phyloP scores from a whole-genome alignment of 2,888 invertebrate species.

The Zaprionus lineosus region DNA sequence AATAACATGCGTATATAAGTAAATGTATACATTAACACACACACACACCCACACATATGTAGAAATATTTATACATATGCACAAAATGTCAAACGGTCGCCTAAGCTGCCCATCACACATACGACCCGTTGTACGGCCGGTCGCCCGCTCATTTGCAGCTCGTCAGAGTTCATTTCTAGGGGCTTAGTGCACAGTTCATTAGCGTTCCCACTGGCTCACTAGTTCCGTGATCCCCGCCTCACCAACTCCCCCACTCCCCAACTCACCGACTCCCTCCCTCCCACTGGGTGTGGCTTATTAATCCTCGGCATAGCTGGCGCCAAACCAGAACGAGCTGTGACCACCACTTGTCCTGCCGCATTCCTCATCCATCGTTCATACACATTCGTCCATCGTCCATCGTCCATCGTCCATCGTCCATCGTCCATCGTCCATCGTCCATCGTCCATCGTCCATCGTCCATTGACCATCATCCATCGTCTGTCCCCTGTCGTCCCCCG shows the following conservation, averaged over 20 bases:
- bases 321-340: conserved; percentile 13
- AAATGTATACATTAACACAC: not conserved
- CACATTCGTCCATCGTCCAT: not conserved
- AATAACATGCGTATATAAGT: conserved; percentile 32
- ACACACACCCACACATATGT: too few relatives aligned
- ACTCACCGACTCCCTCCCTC: too few relatives aligned
- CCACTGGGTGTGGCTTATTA: conserved; percentile 68
- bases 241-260: too few relatives aligned
- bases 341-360: not conserved
- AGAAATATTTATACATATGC: conserved; percentile 21
- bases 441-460: not conserved
- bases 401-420: not conserved
- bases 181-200: conserved; percentile 68
- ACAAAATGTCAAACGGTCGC: conserved; percentile 54
- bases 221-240: too few relatives aligned
- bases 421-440: not conserved
- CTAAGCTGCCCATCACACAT: conserved; percentile 62
- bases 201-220: conserved; percentile 54
- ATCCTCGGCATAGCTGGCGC: conserved; percentile 51
- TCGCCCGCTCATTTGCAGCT: conserved; percentile 50
- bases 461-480: not conserved
- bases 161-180: conserved; percentile 62
- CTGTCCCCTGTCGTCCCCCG: not conserved
- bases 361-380: not conserved
- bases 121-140: conserved; percentile 47